Percentiles rank a stretch among this genome's conserved stretches.
These are phyloP conservation scores for Conchocele bisecta DNA, from an alignment of 2,888 invertebrate genomes.

Conservation along the genomic window DNA sequence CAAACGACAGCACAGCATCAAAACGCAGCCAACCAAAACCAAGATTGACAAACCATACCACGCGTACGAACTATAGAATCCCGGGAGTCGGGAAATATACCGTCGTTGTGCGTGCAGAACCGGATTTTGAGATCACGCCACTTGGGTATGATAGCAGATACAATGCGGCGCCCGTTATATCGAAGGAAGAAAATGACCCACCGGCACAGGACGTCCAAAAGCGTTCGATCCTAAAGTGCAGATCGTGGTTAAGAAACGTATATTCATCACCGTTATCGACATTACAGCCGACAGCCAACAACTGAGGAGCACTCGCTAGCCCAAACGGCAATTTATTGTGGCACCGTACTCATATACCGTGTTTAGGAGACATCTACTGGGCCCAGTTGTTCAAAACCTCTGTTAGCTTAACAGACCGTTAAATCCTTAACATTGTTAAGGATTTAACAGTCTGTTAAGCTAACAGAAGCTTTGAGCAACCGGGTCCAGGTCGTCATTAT, in stretches of 20 bases:
- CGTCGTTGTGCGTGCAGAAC: constrained; percentile 41
- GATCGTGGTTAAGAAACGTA: constrained; percentile 44
- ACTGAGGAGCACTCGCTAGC: no score
- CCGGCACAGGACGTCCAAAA: constrained; percentile 41
- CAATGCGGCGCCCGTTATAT: constrained; percentile 33
- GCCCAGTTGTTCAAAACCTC: no score
- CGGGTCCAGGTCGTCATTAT: no score
- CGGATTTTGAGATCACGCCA: constrained; percentile 56
- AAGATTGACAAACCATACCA: constrained; percentile 6
- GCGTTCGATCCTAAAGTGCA: constrained; percentile 47
- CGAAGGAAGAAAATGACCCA: constrained; percentile 38
- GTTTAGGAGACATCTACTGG: no score
- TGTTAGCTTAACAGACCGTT: no score
- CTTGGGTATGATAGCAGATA: constrained; percentile 51
- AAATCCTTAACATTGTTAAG: no score
- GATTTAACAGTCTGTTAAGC: no score
- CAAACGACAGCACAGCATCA: no score
- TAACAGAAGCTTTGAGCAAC: no score
- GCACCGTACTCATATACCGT: no score
- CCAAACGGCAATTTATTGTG: no score
- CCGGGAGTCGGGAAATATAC: constrained; percentile 54
- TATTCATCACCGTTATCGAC: constrained; percentile 48
- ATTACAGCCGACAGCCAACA: no score
- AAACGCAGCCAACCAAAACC: constrained; percentile 1
- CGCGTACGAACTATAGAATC: constrained; percentile 36